Base-by-base conservation (phyloP, 2,797 vertebrate genomes). In the Australoheros facetus region DNA sequence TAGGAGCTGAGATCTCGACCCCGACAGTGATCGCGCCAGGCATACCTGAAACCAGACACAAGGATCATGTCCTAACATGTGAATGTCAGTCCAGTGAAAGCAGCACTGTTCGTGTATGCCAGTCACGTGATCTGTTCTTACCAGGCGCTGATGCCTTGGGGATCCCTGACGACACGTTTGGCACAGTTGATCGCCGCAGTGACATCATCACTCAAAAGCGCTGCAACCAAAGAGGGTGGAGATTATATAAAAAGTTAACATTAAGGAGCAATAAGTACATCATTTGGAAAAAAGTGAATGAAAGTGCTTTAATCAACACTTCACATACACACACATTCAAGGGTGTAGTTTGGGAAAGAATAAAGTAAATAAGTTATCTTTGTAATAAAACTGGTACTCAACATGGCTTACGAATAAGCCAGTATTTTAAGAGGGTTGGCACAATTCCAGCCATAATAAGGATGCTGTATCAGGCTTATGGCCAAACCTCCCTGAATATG, bases 91-190 rank as follows among this genome's bases (percentile, higher is more conserved):
- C 4, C 1, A 11, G 13, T 32, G 3, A 75, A 34, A 4, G 12
- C 39, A 19, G 17, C 13, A 7, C 12, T 2, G 6, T 32, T 12
- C 13, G 3, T 16, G 2, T 37, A 21, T 16, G 9, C 7, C 16
- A 12, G 14, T 56, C 60, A 54, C 32, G 23, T 72, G 6, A 59
- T 74, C 10, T 4, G 9, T 37, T 11, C 89, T 93, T 78, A 95
- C 94, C 95, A 95, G 45, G 93, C 94, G 10, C 9, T 11, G 37
- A 37, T 37, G 37, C 37, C 62, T 48, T 66, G 62, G 45, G 80
- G 92, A 78, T 94, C 90, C 19, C 0, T 42, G 3, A 89, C 92
- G 2, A 95, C 82, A 0, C 75, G 83, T 76, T 95, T 95, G 78
- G 93, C 94, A 85, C 94, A 95, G 0, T 1, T 21, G 77, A 93